Percentiles rank a stretch among this genome's conserved stretches.
These are phyloP conservation scores for Macropodus opercularis DNA, from an alignment of 2,797 vertebrate species.

Conservation along the genomic window DNA sequence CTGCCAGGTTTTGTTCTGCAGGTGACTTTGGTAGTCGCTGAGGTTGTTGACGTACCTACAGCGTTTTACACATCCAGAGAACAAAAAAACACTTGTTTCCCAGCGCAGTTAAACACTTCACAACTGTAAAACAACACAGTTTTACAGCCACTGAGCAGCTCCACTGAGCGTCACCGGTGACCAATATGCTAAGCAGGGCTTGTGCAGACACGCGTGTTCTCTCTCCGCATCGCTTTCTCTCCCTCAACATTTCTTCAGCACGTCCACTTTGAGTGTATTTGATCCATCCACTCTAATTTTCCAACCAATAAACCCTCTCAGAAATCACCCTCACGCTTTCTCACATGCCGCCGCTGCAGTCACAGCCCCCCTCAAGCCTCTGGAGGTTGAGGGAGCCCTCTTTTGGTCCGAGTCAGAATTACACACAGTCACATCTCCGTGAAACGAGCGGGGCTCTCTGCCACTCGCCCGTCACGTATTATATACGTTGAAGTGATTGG, in stretches of 20 bases:
- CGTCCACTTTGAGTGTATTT: slow-evolving; percentile 10
- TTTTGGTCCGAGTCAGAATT: slow-evolving; percentile 78
- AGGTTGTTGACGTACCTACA: slow-evolving; percentile 3
- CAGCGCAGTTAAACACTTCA: slow-evolving; percentile 11
- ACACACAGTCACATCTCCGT: slow-evolving; percentile 23
- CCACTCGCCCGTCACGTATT: slow-evolving; percentile 36
- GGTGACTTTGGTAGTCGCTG: slow-evolving; percentile 12
- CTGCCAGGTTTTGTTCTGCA: slow-evolving; percentile 13
- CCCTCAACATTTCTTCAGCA: slow-evolving; percentile 23
- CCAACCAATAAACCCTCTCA: slow-evolving; percentile 35
- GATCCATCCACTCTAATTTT: slow-evolving; percentile 46
- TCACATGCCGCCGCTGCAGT: slow-evolving; percentile 19
- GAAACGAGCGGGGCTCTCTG: slow-evolving; percentile 15
- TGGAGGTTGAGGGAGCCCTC: slow-evolving; percentile 85
- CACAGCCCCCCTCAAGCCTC: slow-evolving; percentile 27
- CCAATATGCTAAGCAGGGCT: slow-evolving; percentile 19
- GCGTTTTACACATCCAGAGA: neutral
- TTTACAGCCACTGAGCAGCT: slow-evolving; percentile 17
- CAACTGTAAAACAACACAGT: neutral
- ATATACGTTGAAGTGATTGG: neutral
- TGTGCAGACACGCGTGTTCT: slow-evolving; percentile 23
- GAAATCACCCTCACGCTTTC: slow-evolving; percentile 17
- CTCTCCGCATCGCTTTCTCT: slow-evolving; percentile 28
- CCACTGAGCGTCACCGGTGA: neutral
- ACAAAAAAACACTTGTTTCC: neutral